Evolutionary conservation across 2,888 invertebrate genomes (phyloP), one percentile per base, ranked within the genome.

Genomic region (Cerastis leucographa): DNA sequence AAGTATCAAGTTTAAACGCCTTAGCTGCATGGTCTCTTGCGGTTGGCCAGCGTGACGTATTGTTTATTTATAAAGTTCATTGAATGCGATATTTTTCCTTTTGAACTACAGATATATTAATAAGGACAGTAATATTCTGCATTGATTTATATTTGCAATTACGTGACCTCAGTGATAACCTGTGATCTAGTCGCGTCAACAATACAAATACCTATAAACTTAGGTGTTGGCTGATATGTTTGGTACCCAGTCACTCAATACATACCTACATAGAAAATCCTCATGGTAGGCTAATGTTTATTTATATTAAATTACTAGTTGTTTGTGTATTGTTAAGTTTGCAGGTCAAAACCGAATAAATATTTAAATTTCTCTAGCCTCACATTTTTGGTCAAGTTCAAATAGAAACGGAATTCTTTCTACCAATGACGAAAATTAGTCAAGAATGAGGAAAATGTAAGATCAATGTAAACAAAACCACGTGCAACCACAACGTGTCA

Each of bases 151-250:
- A 85, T 80, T 81, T 76, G 78, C 80, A 75, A 74, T 71, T 71
- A 74, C 67, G 17, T 78, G 84, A 83, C 88, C 88, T 80, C 40
- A 25, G 42, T 67, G 89, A 89, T 89, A 89, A 89, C 87, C 88
- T 81, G 51, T 69, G 75, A 68, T 78, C 77, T 83, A 85, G 71
- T 67, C 68, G 78, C 79, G 71, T 80, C 74, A 80, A 80, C 71
- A 76, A 83, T 78, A 64, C 71, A 42, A 73, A 72, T 75, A 81
- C 46, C 29, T 88, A 81, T 29, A 59, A 25, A 59, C 11, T 51
- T 76, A 81, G 54, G 73, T 78, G 82, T 74, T 80, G 81, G 68
- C 66, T 74, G 68, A 75, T 66, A 42, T 35, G 51, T 71, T 68
- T 44, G 5, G n/a, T 68, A 66, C 61, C 29, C 59, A 59, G 46